phyloP scores from a whole-genome alignment of 2,888 invertebrate species.

The Amphipoea oculea region DNA sequence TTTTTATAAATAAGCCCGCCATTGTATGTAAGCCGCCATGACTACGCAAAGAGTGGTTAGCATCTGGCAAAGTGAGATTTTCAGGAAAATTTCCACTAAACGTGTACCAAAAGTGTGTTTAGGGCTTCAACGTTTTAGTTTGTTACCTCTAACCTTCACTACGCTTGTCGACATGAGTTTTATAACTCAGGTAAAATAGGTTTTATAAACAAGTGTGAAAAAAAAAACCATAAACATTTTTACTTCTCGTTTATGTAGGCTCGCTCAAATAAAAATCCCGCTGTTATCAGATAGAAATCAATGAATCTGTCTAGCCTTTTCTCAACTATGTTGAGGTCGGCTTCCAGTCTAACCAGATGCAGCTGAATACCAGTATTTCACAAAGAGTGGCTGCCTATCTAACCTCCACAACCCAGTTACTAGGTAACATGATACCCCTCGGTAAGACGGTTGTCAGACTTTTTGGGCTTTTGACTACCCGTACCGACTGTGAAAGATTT shows the following conservation, averaged over 20 bases:
- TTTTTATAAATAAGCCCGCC: slow-evolving; percentile 43
- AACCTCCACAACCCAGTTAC: not conserved
- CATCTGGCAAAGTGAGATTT: slow-evolving; percentile 66
- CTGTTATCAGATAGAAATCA: slow-evolving; percentile 16
- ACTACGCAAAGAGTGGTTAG: slow-evolving; percentile 51
- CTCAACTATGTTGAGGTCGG: not conserved
- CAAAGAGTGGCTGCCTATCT: not conserved
- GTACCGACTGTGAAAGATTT: not conserved
- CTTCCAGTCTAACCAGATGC: not conserved
- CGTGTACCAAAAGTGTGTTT: slow-evolving; percentile 56
- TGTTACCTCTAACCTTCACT: slow-evolving; percentile 36
- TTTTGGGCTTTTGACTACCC: not conserved
- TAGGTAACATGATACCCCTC: not conserved
- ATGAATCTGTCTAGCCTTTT: not conserved
- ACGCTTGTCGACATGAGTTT: slow-evolving; percentile 40
- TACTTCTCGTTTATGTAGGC: not conserved
- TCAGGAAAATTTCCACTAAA: slow-evolving; percentile 56
- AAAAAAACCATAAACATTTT: slow-evolving; percentile 23
- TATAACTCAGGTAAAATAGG: slow-evolving; percentile 16
- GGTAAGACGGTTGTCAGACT: not conserved
- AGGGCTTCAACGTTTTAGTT: slow-evolving; percentile 52
- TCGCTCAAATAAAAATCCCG: slow-evolving; percentile 4
- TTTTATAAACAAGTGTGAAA: slow-evolving; percentile 39
- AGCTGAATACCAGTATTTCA: not conserved
- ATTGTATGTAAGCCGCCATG: slow-evolving; percentile 28